Evolutionary conservation across 2,888 invertebrate genomes (phyloP).

Genomic region (Pocota personata): DNA sequence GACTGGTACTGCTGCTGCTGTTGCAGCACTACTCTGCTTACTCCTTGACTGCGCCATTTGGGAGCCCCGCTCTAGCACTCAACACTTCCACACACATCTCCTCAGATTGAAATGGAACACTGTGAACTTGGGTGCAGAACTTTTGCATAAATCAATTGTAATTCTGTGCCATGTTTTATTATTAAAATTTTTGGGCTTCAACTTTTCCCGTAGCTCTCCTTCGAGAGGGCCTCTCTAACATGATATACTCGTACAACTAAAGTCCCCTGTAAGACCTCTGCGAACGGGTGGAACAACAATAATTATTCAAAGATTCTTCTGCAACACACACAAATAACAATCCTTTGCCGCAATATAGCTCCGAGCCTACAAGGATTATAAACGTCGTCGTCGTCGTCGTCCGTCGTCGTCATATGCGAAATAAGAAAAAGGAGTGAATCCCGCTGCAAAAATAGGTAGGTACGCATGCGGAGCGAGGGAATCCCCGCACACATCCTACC

Average conservation of each 20-base stretch:
- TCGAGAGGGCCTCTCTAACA: background rate
- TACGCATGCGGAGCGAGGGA: constrained; percentile 17
- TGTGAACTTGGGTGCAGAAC: constrained; percentile 70
- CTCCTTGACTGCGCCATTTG: constrained; percentile 45
- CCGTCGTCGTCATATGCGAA: constrained; percentile 6
- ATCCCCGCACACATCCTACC: constrained; percentile 22
- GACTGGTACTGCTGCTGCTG: constrained; percentile 53
- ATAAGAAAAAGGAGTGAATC: constrained; percentile 24
- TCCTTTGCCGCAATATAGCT: constrained; percentile 68
- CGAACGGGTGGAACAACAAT: constrained; percentile 62
- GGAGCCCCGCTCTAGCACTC: constrained; percentile 4
- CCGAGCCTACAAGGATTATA: constrained; percentile 71
- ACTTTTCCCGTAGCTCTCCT: constrained; percentile 43
- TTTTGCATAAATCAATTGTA: constrained; percentile 74
- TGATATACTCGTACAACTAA: background rate
- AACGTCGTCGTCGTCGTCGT: constrained; percentile 24
- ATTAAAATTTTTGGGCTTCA: constrained; percentile 72
- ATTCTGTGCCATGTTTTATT: constrained; percentile 73
- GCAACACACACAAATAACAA: constrained; percentile 65
- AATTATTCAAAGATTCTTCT: constrained; percentile 69
- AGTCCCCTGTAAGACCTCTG: constrained; percentile 8
- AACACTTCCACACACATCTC: background rate
- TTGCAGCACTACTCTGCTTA: constrained; percentile 24
- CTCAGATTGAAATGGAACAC: constrained; percentile 31
- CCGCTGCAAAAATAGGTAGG: background rate